Base-by-base conservation (phyloP, 2,797 vertebrate genomes). In the Threskiornis aethiopicus region DNA sequence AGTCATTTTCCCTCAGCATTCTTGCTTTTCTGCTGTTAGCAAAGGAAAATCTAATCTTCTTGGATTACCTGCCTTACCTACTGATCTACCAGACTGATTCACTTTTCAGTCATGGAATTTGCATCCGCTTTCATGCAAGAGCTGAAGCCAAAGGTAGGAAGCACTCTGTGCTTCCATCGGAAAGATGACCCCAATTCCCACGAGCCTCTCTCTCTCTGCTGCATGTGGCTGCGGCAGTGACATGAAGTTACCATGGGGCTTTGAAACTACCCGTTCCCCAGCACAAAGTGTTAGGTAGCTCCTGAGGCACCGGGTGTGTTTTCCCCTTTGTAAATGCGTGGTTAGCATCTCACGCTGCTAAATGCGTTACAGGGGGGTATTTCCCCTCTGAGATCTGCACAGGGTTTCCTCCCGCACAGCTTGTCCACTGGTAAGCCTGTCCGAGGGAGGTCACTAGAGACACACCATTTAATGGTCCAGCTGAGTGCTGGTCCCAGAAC, bases 161-260 rank as follows among this genome's bases (percentile, higher is more conserved):
- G 29, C 20, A 1, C 21, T n/a, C 14, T 9, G 11, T 21, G 39
- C 20, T 37, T 29, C 28, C 5, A 0, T 35, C 0, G 1, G 61
- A 20, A 55, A 18, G 49, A 16, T 0, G 4, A 14, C 11, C 44
- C 55, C 6, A 3, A 1, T 41, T 31, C 18, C 44, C 2, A 0
- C 1, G 3, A 20, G 49, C 41, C 39, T 24, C 12, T 39, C 41
- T 24, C 44, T 49, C 46, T 16, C 13, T 18, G 4, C 33, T 11
- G 11, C 24, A 4, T 1, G 3, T 0, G 3, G 41, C 51, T 5
- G 0, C n/a, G 58, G 76, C 41, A 16, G 55, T 9, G 21, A 28
- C 11, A 0, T 2, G 24, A 44, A 22, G 21, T 55, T 16, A 13
- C 37, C 41, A 3, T 28, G 13, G 4, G 49, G 29, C 29, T 58